Evolutionary conservation across 2,113 vertebrate genomes (phyloP), one percentile per base, ranked within the genome.

Genomic region (Aegithalos caudatus): DNA sequence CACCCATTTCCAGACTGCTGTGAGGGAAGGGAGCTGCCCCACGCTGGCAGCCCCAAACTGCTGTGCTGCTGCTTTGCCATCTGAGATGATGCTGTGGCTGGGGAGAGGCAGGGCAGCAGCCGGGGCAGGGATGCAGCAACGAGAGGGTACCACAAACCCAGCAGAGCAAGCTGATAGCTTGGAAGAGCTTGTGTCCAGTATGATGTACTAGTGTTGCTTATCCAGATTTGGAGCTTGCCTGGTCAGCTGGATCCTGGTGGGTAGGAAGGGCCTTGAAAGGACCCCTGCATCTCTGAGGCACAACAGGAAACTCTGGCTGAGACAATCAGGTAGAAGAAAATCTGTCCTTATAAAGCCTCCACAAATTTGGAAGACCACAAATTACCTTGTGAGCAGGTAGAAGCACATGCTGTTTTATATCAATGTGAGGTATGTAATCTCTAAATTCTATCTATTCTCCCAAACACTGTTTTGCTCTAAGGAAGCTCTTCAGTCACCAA

Each of bases 401-500:
- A 10, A 61, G 40, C 1, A 3, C 10, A 12, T 64, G 45, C 31
- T 78, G 19, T 58, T 81, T 90, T 85, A 21, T 77, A 48, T 28
- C 40, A 77, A 2, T 58, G 14, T 37, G 66, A 85, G n/a, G 38
- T 58, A 62, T 5, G 20, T 40, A 62, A 88, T 61, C 20, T 50
- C 38, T 72, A 81, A 92, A 81, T n/a, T 40, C 8, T 82, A 44
- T 88, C 4, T 81, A 31, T 89, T 87, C 87, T 61, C 66, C 57
- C 69, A 79, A 90, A 76, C 5, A 21, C 56, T 27, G 22, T n/a
- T 94, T 91, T 27, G 38, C 65, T 95, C 28, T 71, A 67, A 88
- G 70, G 81, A 91, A 94, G 85, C 45, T 90, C 44, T 94, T 93
- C 74, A 82, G 85, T 76, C 84, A 93, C 77, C 69, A 95, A n/a